phyloP scores from a whole-genome alignment of 37 sponge, comb jelly and placozoan genomes.

The Tethya wilhelma region DNA sequence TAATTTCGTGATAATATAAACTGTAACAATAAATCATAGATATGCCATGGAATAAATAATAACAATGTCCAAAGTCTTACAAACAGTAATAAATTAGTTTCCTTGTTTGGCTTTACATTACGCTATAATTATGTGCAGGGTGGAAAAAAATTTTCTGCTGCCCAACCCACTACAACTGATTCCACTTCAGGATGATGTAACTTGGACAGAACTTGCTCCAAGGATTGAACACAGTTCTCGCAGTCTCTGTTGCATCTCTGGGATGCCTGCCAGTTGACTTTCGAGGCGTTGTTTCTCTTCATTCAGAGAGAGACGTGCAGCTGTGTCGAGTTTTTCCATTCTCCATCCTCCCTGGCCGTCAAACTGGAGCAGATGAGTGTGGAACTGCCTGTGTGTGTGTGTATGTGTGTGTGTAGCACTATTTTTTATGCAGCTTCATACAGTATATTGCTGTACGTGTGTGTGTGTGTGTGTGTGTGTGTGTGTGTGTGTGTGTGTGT shows the following conservation, averaged over 20 bases:
- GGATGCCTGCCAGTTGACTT: constrained; percentile 83
- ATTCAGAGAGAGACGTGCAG: constrained; percentile 75
- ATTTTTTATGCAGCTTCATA: no score
- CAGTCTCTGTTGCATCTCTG: constrained; percentile 87
- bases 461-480: constrained; percentile 7
- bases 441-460: neutral
- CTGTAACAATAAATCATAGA: no score
- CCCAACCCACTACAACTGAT: no score
- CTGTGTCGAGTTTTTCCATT: constrained; percentile 78
- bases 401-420: no score
- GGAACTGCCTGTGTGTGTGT: constrained; percentile 71
- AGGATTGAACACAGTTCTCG: constrained; percentile 81
- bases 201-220: constrained; percentile 78
- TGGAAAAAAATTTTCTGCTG: no score
- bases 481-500: constrained; percentile 5
- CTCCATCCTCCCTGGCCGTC: constrained; percentile 90
- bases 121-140: no score
- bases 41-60: no score
- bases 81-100: no score
- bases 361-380: constrained; percentile 94
- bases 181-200: no score
- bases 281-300: constrained; percentile 92
- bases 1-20: no score
- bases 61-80: no score
- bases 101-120: no score